Percentiles rank a stretch among this genome's conserved stretches.
Evolutionary conservation across 2,113 vertebrate genomes (phyloP).

Genomic region (Paradisaea rubra): DNA sequence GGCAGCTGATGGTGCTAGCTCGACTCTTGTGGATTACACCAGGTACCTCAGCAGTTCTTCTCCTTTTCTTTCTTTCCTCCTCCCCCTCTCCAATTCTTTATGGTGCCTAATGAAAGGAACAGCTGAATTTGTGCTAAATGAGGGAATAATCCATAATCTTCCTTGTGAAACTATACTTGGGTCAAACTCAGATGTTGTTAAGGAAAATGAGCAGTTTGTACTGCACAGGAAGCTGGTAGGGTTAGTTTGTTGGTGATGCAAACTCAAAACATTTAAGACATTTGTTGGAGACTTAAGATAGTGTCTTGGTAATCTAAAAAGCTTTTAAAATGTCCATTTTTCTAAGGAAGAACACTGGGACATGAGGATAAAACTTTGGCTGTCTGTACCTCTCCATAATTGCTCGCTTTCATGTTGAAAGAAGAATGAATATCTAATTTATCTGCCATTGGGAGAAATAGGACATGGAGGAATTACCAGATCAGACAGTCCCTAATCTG

Average conservation of each 20-base stretch:
- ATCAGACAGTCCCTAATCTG: conserved; percentile 1
- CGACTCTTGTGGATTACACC: conserved; percentile 76
- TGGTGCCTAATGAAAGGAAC: background rate
- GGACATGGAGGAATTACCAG: conserved; percentile 22
- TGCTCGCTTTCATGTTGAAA: background rate
- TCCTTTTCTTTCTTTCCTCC: background rate
- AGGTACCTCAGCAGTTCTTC: conserved; percentile 68
- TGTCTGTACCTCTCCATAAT: background rate
- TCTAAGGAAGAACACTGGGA: background rate
- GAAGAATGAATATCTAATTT: background rate
- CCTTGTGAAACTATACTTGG: background rate
- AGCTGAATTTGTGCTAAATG: background rate
- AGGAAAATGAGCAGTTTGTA: background rate
- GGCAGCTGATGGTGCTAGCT: conserved; percentile 66
- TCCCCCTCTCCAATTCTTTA: background rate
- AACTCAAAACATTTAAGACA: background rate
- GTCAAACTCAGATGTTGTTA: background rate
- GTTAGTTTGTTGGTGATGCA: background rate
- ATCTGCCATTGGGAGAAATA: background rate
- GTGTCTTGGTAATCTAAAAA: background rate
- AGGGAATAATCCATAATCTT: background rate
- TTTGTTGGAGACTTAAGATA: background rate
- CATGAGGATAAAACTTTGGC: background rate
- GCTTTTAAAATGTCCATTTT: background rate
- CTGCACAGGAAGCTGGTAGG: background rate